Evolutionary conservation across 2,113 vertebrate genomes (phyloP), one percentile per base, ranked within the genome.

Genomic region (Parus major): DNA sequence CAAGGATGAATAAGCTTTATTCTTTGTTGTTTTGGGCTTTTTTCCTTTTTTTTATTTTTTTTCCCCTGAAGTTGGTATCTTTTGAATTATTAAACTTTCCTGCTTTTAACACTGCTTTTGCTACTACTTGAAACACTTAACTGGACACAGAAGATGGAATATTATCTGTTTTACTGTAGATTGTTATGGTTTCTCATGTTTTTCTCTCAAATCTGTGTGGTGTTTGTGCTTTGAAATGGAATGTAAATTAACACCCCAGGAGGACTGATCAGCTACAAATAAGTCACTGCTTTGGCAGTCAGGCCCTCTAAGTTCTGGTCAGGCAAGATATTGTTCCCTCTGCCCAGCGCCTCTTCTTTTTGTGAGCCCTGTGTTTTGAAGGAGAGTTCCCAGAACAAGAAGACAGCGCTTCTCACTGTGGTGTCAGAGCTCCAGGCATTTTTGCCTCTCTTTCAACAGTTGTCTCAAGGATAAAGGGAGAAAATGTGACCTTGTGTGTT

Each of bases 401-500:
- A n/a, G 39, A 5, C 8, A 28, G 5, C 0, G 0, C 9, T 69
- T 29, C 11, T 42, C 27, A 5, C 39, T 19, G 19, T 56, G 28
- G 14, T 35, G 31, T 65, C 0, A 6, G 29, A 42, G 19, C 33
- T 33, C 16, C 3, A 2, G 36, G 23, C 13, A 1, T 35, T 66
- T 81, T 39, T 66, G 13, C 46, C 42, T 42, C 9, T 44, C 19
- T 68, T 83, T 46, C 33, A 59, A 13, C 27, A 59, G 4, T 1
- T 72, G 20, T 21, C n/a, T 88, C 15, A 22, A 63, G 27, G 46
- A 61, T 65, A 61, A 61, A 53, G 18, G 17, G 28, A 52, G 28
- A 59, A 42, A 59, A 60, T 11, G 19, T 7, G 44, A 21, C 20
- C 10, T 75, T 4, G 10, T 22, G 27, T 31, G 20, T 22, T 70